Evolutionary conservation across 2,797 vertebrate species (phyloP).

Genomic region (Trichosurus vulpecula): DNA sequence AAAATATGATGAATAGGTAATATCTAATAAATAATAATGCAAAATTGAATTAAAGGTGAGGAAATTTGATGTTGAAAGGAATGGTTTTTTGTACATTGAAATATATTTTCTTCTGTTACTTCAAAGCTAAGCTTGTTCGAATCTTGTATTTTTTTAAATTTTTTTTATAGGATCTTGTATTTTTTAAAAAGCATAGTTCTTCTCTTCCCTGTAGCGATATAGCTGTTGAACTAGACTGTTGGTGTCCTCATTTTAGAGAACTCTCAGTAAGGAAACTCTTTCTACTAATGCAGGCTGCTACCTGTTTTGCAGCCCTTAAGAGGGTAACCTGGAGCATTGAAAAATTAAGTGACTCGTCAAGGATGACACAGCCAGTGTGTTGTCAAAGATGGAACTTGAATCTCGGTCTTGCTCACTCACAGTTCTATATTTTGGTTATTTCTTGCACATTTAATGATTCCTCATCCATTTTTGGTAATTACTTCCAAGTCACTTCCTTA

Average conservation of each 20-base stretch:
- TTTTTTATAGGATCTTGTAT: too few species aligned
- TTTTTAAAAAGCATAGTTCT: constrained; percentile 26
- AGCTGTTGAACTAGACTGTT: neutral
- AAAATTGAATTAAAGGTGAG: constrained; percentile 60
- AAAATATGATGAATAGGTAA: constrained; percentile 62
- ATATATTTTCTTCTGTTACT: constrained; percentile 63
- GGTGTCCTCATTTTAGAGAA: neutral
- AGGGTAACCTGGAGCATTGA: neutral
- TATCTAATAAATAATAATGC: constrained; percentile 68
- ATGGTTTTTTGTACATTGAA: constrained; percentile 24
- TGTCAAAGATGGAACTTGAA: neutral
- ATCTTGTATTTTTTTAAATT: constrained; percentile 34
- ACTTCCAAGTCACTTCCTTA: neutral
- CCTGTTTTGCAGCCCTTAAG: neutral
- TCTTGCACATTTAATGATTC: constrained; percentile 6
- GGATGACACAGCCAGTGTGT: neutral
- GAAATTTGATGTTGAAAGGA: constrained; percentile 51
- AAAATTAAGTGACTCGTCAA: neutral
- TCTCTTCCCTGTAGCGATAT: neutral
- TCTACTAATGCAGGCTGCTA: neutral
- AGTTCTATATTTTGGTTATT: constrained; percentile 37
- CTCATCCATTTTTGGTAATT: constrained; percentile 38
- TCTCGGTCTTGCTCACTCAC: neutral
- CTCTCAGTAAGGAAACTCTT: neutral
- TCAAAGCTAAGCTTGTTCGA: constrained; percentile 49